Evolutionary conservation across 2,888 invertebrate species (phyloP), one percentile per base, ranked within the genome.

Genomic region (Mamestra brassicae): DNA sequence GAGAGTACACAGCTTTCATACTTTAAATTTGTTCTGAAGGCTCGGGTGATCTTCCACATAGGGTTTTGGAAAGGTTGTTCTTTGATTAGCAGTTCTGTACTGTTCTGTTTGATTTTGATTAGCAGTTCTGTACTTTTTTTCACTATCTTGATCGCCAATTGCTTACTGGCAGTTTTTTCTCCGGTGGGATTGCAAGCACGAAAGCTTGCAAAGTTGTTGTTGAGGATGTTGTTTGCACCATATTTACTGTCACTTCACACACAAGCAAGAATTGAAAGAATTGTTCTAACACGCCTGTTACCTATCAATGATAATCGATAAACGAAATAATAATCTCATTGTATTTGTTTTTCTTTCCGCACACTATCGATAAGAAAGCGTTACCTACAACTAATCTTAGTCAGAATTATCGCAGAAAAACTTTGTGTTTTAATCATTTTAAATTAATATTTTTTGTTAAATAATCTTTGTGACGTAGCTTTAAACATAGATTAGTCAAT

Each of bases 291-390:
- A 72, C 67, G 54, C 60, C 36, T 34, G 63, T 8, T 50, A 36
- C 58, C 74, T 78, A 84, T 87, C 82, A 52, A 61, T 60, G 67
- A 81, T 84, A 47, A 13, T 13, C 58, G 74, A 57, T 58, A 54
- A 11, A 36, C 7, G 42, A 78, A 80, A 64, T 71, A 52, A 66
- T 61, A 70, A 86, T 81, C 74, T 72, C 73, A 55, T 78, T 68
- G 72, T 74, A 75, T 80, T 79, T 75, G 36, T 71, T 79, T 75
- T 82, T 55, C 34, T 63, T 74, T 68, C 34, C 10, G 54, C 63
- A 74, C 47, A 36, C 34, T 55, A 36, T 69, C 63, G 69, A 78
- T 82, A 69, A 62, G 17, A 4, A 57, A 11, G 42, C 34, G 13
- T 61, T 47, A 52, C 38, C 26, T 65, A 45, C 6, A 54, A 47